phyloP scores from a whole-genome alignment of 2,888 invertebrate genomes.

The Xestia rhomboidea region DNA sequence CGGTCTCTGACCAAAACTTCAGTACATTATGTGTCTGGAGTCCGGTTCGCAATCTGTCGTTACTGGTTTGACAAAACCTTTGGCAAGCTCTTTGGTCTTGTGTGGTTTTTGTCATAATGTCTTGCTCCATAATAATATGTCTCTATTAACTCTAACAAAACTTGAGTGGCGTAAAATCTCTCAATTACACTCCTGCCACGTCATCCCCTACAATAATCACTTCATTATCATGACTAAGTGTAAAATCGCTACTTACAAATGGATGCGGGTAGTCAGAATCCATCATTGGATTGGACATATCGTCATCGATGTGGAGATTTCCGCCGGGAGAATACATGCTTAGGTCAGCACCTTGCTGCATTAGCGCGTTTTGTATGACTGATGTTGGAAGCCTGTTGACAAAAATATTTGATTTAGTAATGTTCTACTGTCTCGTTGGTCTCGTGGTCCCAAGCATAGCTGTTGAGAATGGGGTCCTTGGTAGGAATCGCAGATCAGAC shows the following conservation, averaged over 20 bases:
- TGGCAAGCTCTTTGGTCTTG: neutral
- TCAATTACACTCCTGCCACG: conserved; percentile 62
- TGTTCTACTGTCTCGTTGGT: neutral
- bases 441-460: neutral
- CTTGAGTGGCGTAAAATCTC: conserved; percentile 65
- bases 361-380: conserved; percentile 87
- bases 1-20: neutral
- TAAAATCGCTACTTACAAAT: conserved; percentile 80
- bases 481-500: neutral
- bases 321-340: conserved; percentile 88
- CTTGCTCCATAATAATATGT: conserved; percentile 10
- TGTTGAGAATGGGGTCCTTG: neutral
- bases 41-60: neutral
- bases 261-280: conserved; percentile 83
- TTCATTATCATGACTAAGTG: conserved; percentile 51
- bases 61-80: neutral
- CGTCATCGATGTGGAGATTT: conserved; percentile 84
- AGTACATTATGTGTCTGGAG: neutral
- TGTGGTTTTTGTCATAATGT: neutral
- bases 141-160: conserved; percentile 56
- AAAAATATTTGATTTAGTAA: conserved; percentile 14
- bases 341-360: conserved; percentile 87
- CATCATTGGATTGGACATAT: conserved; percentile 85
- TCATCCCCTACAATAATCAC: conserved; percentile 57
- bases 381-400: conserved; percentile 83